Percentiles rank a stretch among this genome's conserved stretches.
phyloP scores from a whole-genome alignment of 2,888 invertebrate genomes.

The Hydroisotoma schaefferi region DNA sequence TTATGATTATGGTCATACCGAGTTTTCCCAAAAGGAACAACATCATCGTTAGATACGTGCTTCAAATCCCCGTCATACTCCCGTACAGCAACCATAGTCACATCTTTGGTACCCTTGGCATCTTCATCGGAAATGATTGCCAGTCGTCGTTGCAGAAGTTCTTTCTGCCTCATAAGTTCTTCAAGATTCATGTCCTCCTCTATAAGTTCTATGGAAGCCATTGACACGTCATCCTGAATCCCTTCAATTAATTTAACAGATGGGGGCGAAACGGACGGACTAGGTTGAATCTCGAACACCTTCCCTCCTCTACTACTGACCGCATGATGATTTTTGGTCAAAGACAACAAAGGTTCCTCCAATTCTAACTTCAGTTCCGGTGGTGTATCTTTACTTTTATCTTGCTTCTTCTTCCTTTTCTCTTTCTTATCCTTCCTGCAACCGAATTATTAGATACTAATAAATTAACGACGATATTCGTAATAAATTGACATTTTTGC shows the following conservation, averaged over 20 bases:
- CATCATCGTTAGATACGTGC: neutral
- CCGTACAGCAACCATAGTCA: constrained; percentile 26
- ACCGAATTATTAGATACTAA: constrained; percentile 8
- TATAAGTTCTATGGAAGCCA: constrained; percentile 50
- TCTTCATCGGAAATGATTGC: constrained; percentile 22
- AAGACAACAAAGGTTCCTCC: constrained; percentile 13
- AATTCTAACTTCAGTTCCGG: constrained; percentile 35
- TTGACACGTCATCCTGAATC: constrained; percentile 59
- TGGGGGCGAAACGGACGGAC: constrained; percentile 19
- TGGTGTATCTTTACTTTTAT: constrained; percentile 52
- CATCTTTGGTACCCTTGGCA: constrained; percentile 12
- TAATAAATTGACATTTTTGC: too few relatives aligned
- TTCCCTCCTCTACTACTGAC: too few relatives aligned
- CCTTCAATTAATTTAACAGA: too few relatives aligned
- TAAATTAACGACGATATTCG: constrained; percentile 8
- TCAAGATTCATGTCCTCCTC: constrained; percentile 84
- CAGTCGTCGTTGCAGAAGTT: constrained; percentile 51
- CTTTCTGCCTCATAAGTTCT: constrained; percentile 85
- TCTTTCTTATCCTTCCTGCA: constrained; percentile 57
- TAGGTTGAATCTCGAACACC: neutral
- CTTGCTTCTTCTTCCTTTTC: constrained; percentile 59
- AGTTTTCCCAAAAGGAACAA: constrained; percentile 7
- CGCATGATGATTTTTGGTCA: neutral
- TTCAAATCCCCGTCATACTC: neutral
- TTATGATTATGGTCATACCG: constrained; percentile 4